Conservation (phyloP, 2,113 vertebrate species). For the Pollachius pollachius region DNA sequence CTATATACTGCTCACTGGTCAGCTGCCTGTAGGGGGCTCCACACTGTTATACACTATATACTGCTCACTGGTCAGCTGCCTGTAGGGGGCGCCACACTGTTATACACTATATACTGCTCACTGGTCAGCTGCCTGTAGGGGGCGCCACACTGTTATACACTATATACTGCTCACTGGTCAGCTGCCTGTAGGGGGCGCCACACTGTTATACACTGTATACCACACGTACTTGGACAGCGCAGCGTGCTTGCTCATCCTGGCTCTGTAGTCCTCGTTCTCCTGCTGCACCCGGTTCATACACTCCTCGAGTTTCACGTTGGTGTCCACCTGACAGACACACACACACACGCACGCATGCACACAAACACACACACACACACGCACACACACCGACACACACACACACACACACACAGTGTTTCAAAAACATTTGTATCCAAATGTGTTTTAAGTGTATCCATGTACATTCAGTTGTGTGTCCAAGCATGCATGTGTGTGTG, state of each 20-base stretch:
- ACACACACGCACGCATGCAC: not conserved
- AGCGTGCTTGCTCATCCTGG: conserved; percentile 92
- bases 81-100: not conserved
- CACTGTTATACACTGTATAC: conserved; percentile 1
- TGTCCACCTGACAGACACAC: conserved; percentile 76
- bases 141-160: not conserved
- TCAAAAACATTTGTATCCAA: not conserved
- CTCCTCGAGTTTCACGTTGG: conserved; percentile 83
- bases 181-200: not conserved
- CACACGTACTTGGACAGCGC: conserved; percentile 85
- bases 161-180: not conserved
- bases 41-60: not conserved
- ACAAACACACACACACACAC: too few relatives aligned
- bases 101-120: not conserved
- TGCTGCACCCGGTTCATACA: conserved; percentile 85
- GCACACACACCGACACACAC: too few relatives aligned
- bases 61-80: not conserved
- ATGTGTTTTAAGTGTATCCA: not conserved
- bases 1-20: not conserved
- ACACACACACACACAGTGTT: too few relatives aligned
- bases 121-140: too few relatives aligned
- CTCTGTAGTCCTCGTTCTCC: conserved; percentile 93
- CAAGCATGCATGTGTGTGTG: not conserved
- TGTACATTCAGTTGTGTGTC: not conserved
- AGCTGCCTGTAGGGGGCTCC: not conserved